These are phyloP conservation scores for Acrossocheilus fasciatus DNA, from an alignment of 2,797 vertebrate species.

Conservation along the genomic window DNA sequence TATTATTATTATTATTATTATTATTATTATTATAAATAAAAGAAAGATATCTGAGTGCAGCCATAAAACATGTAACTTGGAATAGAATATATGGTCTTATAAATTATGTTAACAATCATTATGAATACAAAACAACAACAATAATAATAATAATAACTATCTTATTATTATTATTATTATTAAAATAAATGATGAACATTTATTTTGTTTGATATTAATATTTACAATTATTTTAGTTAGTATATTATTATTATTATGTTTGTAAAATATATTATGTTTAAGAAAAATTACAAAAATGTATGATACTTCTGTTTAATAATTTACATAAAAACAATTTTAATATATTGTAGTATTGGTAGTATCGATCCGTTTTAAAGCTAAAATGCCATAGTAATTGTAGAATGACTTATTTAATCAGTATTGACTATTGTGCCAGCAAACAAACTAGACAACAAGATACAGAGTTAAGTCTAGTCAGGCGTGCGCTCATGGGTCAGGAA, in stretches of 20 bases:
- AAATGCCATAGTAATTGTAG: not conserved
- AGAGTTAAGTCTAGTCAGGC: constrained; percentile 25
- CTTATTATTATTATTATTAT: no score
- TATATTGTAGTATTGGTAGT: not conserved
- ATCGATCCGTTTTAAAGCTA: not conserved
- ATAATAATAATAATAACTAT: not conserved
- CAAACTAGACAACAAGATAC: constrained; percentile 25
- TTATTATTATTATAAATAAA: not conserved
- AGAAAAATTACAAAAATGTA: not conserved
- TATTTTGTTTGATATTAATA: no score
- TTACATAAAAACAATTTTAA: not conserved
- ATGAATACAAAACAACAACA: not conserved
- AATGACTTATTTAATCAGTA: not conserved
- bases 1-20: not conserved
- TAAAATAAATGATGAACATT: not conserved
- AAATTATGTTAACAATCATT: not conserved
- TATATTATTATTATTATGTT: not conserved
- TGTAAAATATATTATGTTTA: not conserved
- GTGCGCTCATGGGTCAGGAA: constrained; percentile 10
- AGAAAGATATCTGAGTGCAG: not conserved
- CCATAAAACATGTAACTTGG: not conserved
- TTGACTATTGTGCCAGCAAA: constrained; percentile 1
- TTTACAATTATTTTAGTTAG: not conserved
- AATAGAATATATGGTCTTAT: not conserved
- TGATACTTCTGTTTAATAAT: not conserved